Conservation (phyloP, 2,797 vertebrate genomes). For the Taeniopygia guttata region DNA sequence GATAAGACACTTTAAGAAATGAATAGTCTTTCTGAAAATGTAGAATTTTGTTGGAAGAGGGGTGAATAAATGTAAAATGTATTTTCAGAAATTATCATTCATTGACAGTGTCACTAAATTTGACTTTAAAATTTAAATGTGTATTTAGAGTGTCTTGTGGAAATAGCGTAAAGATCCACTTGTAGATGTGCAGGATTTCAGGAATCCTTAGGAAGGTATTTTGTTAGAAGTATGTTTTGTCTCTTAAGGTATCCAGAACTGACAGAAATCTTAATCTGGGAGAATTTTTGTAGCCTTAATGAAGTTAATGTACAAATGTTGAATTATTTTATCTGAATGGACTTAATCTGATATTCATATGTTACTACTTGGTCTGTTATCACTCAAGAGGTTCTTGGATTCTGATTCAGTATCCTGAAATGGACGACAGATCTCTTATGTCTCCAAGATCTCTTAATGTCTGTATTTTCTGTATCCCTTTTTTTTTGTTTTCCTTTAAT, state of each 20-base stretch:
- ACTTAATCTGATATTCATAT: neutral
- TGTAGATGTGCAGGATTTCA: neutral
- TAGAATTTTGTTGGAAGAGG: neutral
- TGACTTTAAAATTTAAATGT: neutral
- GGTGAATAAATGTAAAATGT: neutral
- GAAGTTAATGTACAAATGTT: neutral
- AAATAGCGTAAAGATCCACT: rapidly evolving
- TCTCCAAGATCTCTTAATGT: neutral
- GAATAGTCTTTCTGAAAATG: neutral
- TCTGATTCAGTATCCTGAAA: neutral
- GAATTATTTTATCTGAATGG: neutral
- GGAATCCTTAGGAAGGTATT: neutral
- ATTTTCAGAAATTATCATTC: neutral
- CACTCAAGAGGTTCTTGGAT: neutral
- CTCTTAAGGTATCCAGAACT: neutral
- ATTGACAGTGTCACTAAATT: neutral
- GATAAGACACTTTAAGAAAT: neutral
- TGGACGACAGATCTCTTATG: neutral
- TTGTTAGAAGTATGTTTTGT: neutral
- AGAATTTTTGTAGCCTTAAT: neutral
- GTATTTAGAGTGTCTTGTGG: neutral
- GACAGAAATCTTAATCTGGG: neutral
- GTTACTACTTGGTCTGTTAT: neutral
- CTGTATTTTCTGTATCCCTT: neutral
- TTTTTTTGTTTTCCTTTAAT: neutral